Evolutionary conservation across 30 jellyfish, hydroid and myxozoan species (phyloP), one percentile per base, ranked within the genome.

Genomic region (Hydractinia echinata): DNA sequence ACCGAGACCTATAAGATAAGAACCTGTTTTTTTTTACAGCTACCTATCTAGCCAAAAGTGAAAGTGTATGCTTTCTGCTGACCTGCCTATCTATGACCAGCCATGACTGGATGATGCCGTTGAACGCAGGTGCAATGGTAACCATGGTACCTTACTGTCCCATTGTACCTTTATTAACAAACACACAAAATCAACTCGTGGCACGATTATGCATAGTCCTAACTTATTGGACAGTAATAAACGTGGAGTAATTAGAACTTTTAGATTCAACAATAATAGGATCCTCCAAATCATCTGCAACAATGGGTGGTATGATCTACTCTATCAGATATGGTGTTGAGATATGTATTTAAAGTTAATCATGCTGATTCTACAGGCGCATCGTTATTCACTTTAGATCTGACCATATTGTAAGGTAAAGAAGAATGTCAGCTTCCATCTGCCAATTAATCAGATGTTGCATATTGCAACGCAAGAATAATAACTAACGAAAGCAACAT

Each of bases 101-200:
- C n/a, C n/a, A n/a, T n/a, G n/a, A n/a, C n/a, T n/a, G n/a, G n/a
- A n/a, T 13, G 74, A 58, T 11, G 19, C 15, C 19, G 19, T n/a
- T 64, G 74, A 64, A 64, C 18, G 74, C 51, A n/a, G 74, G 74
- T 64, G 74, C 74, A 44, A 64, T 58, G 69, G 19, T 58, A 58
- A 58, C 19, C 69, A 58, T 3, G 69, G 69, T 11, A 16, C 69
- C 69, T 58, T 13, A 58, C 69, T 11, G 19, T 58, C 69, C 18
- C 18, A 58, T 58, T 58, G 69, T 58, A 58, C 19, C 18, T 58
- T 58, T 58, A 58, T 58, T 11, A 58, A 58, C 69, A 58, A 58
- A 58, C 69, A 16, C 69, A 1, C 69, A 58, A 58, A 16, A n/a
- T n/a, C n/a, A 0, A 16, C 19, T 58, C 19, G 69, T 58, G 69